Percentiles rank a stretch among this genome's conserved stretches.
phyloP scores from a whole-genome alignment of 2,888 invertebrate species.

The Zygogramma bicolorata region DNA sequence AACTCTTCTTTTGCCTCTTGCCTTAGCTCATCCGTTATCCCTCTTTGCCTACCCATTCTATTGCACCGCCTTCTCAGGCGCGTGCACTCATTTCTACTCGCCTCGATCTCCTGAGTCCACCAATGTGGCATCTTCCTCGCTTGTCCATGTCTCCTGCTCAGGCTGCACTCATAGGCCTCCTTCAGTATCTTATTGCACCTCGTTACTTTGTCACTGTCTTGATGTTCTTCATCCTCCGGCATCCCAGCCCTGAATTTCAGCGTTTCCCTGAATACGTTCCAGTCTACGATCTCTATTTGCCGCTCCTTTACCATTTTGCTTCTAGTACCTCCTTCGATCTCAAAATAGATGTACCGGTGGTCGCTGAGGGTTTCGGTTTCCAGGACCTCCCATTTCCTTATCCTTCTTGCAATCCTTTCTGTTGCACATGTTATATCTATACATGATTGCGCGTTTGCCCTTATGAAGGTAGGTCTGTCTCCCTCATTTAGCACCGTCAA shows the following conservation, averaged over 20 bases:
- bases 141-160: not conserved
- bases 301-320: not conserved
- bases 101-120: not conserved
- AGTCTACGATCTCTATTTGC: no score
- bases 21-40: not conserved
- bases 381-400: not conserved
- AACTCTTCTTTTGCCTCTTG: not conserved
- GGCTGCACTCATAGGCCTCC: not conserved
- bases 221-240: not conserved
- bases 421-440: slow-evolving; percentile 6
- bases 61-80: not conserved
- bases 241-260: not conserved
- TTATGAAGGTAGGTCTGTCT: not conserved
- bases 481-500: not conserved
- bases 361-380: not conserved
- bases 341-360: not conserved
- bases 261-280: no score
- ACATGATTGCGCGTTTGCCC: not conserved
- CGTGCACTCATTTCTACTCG: not conserved
- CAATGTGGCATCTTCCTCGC: not conserved
- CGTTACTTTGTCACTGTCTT: no score
- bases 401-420: not conserved
- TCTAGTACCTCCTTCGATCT: not conserved
- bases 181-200: not conserved
- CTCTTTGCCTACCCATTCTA: not conserved